These are phyloP conservation scores for Wasmannia auropunctata DNA, from an alignment of 1,140 invertebrate species.

Conservation along the genomic window DNA sequence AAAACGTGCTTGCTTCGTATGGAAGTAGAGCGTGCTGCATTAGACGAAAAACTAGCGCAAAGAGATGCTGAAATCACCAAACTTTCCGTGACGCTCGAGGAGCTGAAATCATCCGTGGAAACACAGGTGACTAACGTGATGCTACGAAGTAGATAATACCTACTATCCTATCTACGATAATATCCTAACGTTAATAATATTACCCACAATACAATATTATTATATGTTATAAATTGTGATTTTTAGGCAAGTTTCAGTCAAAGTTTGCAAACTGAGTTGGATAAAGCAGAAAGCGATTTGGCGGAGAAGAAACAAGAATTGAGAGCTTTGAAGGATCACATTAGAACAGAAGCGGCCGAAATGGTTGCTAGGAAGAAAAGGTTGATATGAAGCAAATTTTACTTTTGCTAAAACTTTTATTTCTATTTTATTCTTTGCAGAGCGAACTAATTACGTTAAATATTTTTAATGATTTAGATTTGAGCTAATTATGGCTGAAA, in stretches of 20 bases:
- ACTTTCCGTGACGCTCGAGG: slow-evolving; percentile 75
- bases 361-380: slow-evolving; percentile 80
- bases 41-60: slow-evolving; percentile 75
- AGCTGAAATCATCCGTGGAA: slow-evolving; percentile 78
- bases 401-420: slow-evolving; percentile 1
- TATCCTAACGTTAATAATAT: neutral
- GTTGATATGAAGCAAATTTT: slow-evolving; percentile 49
- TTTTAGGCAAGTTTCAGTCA: slow-evolving; percentile 82
- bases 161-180: no score
- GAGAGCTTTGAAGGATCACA: slow-evolving; percentile 80
- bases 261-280: slow-evolving; percentile 82
- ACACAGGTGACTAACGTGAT: slow-evolving; percentile 76
- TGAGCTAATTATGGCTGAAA: slow-evolving; percentile 82
- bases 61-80: slow-evolving; percentile 77
- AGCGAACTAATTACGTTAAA: neutral
- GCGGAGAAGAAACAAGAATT: slow-evolving; percentile 81
- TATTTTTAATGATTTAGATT: slow-evolving; percentile 70
- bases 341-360: slow-evolving; percentile 81
- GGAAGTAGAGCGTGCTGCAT: slow-evolving; percentile 74
- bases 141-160: no score
- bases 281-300: slow-evolving; percentile 80
- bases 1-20: slow-evolving; percentile 70
- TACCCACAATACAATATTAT: neutral
- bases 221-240: neutral
- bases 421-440: neutral